Evolutionary conservation across 2,113 vertebrate genomes (phyloP), one percentile per base, ranked within the genome.

Genomic region (Ptilorrhoa leucosticta): DNA sequence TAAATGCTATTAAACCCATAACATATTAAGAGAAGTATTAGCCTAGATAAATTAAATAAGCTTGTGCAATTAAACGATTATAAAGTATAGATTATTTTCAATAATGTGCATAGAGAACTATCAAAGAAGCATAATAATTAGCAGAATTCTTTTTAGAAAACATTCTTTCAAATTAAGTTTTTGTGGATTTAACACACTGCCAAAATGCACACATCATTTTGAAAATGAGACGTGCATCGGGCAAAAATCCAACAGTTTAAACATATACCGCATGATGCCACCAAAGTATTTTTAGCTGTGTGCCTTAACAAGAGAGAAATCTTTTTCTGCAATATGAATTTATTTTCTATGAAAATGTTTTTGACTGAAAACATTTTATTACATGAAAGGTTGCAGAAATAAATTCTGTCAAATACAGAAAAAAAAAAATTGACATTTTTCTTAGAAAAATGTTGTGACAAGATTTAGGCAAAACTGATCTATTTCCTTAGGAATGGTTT

Each of bases 371-470:
- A 64, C 10, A 30, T 37, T 90, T 64, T 68, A 65, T 60, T 57
- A 83, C 37, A 47, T 26, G 71, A 75, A 91, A 84, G 54, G 20
- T 17, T 68, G 63, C 47, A 84, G 91, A 84, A 90, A 87, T 75
- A 92, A 90, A 39, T 75, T 96, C 89, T 93, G 93, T 72, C 72
- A 93, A 84, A 95, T 48, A 94, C 40, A 87, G 83, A 75, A 81
- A 81, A 87, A 64, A 79, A 42, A 48, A 77, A 89, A 44, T 13
- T 47, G 35, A n/a, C 35, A 88, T 81, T 94, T 97, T 94, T 93
- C 95, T 90, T 56, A 93, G 95, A 96, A 96, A 97, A 95, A 90
- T 35, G 54, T 71, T 87, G 31, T 66, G 82, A 94, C 51, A 92
- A 77, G 42, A 73, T 50, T 63, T 57, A 88, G n/a, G 56, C 56